phyloP scores from a whole-genome alignment of 2,113 vertebrate genomes.

The Fregata magnificens region DNA sequence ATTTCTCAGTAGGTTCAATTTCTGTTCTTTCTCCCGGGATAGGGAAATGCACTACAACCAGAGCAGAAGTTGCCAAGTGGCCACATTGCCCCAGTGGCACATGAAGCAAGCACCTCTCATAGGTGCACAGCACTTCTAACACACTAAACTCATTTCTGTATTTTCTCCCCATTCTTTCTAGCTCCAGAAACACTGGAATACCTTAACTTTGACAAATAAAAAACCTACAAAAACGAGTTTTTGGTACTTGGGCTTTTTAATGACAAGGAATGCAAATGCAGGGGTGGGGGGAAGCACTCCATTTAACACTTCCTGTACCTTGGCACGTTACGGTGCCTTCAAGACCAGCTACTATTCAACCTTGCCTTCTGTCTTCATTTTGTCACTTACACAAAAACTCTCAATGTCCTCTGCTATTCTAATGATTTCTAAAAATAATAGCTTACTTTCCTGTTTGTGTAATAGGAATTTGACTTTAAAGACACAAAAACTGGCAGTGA shows the following conservation, averaged over 20 bases:
- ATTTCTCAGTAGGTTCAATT: neutral
- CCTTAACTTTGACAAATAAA: neutral
- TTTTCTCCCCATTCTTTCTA: neutral
- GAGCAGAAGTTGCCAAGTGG: neutral
- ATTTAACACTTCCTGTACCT: neutral
- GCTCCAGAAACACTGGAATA: neutral
- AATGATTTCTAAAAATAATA: neutral
- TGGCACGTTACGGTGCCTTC: neutral
- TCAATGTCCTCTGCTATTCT: neutral
- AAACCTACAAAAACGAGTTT: neutral
- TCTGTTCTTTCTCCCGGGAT: neutral
- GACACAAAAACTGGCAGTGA: neutral
- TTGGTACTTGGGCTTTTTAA: neutral
- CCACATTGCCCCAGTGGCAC: neutral
- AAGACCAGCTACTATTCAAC: neutral
- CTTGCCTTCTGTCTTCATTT: neutral
- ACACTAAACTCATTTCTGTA: neutral
- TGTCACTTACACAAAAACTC: neutral
- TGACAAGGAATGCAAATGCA: fast-evolving
- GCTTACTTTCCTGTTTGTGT: neutral
- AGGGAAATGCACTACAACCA: neutral
- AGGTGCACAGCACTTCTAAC: neutral
- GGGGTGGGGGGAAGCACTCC: fast-evolving
- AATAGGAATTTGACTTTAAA: neutral
- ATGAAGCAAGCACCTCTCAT: neutral